phyloP scores from a whole-genome alignment of 2,888 invertebrate genomes.

The Balanococcus diminutus region DNA sequence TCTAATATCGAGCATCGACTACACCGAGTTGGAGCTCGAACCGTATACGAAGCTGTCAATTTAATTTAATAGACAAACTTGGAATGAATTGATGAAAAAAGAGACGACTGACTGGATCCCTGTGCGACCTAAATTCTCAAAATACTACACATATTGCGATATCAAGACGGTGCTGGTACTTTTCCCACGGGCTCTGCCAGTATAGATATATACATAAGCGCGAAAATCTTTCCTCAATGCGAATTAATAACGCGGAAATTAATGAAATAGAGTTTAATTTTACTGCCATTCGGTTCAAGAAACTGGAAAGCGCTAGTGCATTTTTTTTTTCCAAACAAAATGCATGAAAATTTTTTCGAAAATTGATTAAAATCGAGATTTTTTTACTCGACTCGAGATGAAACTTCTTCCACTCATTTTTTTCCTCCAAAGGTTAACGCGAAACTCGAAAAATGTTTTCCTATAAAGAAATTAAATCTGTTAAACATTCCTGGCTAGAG shows the following conservation, averaged over 20 bases:
- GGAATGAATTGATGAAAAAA: conserved; percentile 17
- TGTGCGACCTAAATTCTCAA: conserved; percentile 24
- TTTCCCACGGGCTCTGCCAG: background rate
- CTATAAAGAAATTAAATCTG: background rate
- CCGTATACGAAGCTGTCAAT: conserved; percentile 4
- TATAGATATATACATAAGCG: background rate
- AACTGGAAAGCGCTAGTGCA: too few relatives aligned
- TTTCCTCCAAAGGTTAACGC: background rate
- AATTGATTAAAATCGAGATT: background rate
- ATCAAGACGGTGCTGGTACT: background rate
- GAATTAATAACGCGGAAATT: conserved; percentile 16
- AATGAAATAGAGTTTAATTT: background rate
- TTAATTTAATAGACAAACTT: conserved; percentile 22
- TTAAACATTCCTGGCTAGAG: background rate
- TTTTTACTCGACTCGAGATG: background rate
- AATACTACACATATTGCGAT: background rate
- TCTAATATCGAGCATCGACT: conserved; percentile 12
- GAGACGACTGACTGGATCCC: background rate
- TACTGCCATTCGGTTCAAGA: background rate
- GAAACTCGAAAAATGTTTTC: conserved; percentile 15
- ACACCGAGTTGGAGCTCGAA: background rate
- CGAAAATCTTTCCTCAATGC: background rate
- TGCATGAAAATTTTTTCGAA: background rate
- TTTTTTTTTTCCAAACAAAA: too few relatives aligned
- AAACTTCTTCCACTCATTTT: background rate